Conservation (phyloP, 2,888 invertebrate genomes). For the Listrodromus nycthemerus region DNA sequence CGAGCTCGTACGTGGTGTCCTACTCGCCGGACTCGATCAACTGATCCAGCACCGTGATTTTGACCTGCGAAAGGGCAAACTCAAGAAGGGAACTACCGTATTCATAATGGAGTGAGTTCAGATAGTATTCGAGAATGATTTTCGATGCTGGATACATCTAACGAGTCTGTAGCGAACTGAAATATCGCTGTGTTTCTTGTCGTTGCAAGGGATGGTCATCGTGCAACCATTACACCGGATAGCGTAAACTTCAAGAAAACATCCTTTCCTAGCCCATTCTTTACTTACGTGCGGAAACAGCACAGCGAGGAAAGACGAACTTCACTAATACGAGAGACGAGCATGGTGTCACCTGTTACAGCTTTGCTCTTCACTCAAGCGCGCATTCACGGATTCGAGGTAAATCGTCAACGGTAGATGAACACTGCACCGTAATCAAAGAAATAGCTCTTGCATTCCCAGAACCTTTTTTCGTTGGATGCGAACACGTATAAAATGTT, state of each 20-base stretch:
- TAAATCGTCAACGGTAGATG: constrained; percentile 62
- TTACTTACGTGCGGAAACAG: constrained; percentile 87
- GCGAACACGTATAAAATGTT: background rate
- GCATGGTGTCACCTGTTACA: constrained; percentile 87
- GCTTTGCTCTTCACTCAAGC: constrained; percentile 86
- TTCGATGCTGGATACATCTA: background rate
- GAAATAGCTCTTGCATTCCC: constrained; percentile 46
- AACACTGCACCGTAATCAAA: constrained; percentile 28
- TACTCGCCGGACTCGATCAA: constrained; percentile 87
- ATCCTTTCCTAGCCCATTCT: constrained; percentile 84
- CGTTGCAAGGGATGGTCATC: constrained; percentile 85
- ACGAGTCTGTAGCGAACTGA: constrained; percentile 13
- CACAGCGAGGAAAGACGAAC: constrained; percentile 86
- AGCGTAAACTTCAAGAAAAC: constrained; percentile 87
- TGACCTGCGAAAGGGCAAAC: constrained; percentile 86
- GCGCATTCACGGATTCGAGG: constrained; percentile 70
- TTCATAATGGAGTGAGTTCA: constrained; percentile 86
- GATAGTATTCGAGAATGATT: constrained; percentile 1
- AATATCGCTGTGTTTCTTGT: constrained; percentile 40
- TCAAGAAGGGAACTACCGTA: constrained; percentile 84
- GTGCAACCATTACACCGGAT: constrained; percentile 87
- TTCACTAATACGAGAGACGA: constrained; percentile 86
- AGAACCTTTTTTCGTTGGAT: background rate
- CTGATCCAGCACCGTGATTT: constrained; percentile 85
- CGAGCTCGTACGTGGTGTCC: constrained; percentile 86